phyloP scores from a whole-genome alignment of 2,113 vertebrate genomes.

The Coptodon bakossiorum region DNA sequence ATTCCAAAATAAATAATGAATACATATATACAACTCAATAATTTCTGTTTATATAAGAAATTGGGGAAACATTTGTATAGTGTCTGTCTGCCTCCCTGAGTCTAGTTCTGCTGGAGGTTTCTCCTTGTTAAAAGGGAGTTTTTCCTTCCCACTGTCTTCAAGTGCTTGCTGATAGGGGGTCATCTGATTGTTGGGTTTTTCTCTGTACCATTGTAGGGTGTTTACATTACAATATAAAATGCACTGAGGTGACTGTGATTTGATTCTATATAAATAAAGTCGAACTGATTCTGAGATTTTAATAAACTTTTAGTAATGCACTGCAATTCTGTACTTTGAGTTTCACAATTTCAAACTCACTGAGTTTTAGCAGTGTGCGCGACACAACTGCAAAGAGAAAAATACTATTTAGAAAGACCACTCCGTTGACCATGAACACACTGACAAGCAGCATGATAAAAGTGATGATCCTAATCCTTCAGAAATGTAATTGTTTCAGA shows the following conservation, averaged over 20 bases:
- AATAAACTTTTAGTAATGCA: not conserved
- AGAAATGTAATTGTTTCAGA: not conserved
- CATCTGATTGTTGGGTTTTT: not conserved
- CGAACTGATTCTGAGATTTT: not conserved
- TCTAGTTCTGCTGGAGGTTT: not conserved
- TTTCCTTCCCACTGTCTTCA: not conserved
- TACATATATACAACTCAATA: not conserved
- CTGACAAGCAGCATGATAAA: not conserved
- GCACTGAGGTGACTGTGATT: not conserved
- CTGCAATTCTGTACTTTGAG: not conserved
- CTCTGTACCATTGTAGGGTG: not conserved
- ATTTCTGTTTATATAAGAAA: not conserved
- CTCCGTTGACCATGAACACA: not conserved
- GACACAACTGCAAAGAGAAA: not conserved
- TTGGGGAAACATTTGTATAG: not conserved
- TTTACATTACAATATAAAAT: not conserved
- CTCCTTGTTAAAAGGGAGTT: not conserved
- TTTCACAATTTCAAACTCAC: not conserved
- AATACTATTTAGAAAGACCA: not conserved
- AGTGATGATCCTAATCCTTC: not conserved
- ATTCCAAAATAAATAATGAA: not conserved
- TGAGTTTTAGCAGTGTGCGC: not conserved
- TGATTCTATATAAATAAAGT: not conserved
- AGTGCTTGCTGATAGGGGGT: not conserved
- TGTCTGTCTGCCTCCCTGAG: not conserved